A percentile compares a stretch with the other conserved stretches of the same genome.
Conservation (phyloP, 37 sponge, comb jelly and placozoan genomes). For the Beroe ovata region DNA sequence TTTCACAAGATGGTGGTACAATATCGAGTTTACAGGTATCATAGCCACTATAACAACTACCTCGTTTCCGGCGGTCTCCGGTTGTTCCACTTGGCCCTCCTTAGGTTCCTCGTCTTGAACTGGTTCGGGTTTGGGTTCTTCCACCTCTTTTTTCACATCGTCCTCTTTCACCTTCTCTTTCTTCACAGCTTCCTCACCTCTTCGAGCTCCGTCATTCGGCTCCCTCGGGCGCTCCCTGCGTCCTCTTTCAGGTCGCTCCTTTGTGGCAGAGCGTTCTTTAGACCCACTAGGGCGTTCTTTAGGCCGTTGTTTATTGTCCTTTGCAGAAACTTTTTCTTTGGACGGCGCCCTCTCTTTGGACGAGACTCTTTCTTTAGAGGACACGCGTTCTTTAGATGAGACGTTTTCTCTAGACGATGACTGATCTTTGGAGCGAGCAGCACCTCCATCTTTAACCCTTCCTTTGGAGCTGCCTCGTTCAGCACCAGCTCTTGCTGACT, state of each 20-base stretch:
- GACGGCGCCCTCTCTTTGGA: neutral
- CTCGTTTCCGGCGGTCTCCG: no score
- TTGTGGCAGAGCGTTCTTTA: neutral
- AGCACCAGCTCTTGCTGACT: slow-evolving; percentile 31
- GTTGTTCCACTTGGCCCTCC: no score
- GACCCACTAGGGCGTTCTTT: slow-evolving; percentile 22
- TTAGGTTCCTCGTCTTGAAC: no score
- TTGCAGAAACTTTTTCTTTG: no score
- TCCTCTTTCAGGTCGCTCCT: slow-evolving; percentile 30
- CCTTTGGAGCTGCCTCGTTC: slow-evolving; percentile 68
- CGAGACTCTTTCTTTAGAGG: neutral
- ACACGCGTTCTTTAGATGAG: neutral
- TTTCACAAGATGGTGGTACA: no score
- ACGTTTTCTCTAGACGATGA: neutral
- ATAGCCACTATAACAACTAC: no score
- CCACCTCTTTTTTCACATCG: neutral
- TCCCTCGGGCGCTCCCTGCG: neutral
- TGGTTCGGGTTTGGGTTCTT: no score
- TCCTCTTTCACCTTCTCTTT: slow-evolving; percentile 25
- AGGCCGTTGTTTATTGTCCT: no score
- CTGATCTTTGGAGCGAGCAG: neutral
- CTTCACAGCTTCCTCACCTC: slow-evolving; percentile 21
- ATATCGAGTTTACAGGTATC: no score
- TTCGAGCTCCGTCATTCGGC: neutral
- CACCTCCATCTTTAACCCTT: slow-evolving; percentile 19